phyloP scores from a whole-genome alignment of 2,113 vertebrate genomes.

The Sinocyclocheilus anshuiensis region DNA sequence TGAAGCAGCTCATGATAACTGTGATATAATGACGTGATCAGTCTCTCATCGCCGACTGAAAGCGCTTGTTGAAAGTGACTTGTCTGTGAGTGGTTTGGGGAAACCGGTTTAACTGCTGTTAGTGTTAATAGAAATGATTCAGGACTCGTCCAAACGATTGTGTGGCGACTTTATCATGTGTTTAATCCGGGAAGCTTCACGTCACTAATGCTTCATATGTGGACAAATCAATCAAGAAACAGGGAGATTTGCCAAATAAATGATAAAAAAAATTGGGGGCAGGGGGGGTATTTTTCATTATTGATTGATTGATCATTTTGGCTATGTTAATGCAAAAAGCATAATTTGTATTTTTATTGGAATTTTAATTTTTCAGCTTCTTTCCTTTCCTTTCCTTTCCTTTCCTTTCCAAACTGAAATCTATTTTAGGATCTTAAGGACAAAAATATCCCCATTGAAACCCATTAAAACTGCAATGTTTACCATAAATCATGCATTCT shows the following conservation, averaged over 20 bases:
- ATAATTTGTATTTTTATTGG: no score
- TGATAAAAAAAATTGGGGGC: not conserved
- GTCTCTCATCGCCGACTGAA: conserved; percentile 48
- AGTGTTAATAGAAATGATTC: conserved; percentile 2
- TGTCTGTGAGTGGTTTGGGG: not conserved
- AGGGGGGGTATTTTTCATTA: no score
- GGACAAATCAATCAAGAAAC: not conserved
- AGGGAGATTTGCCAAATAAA: not conserved
- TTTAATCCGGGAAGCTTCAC: not conserved
- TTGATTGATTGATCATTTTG: no score
- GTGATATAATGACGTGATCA: conserved; percentile 69
- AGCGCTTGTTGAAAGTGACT: conserved; percentile 31
- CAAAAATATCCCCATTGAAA: no score
- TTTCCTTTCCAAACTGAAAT: no score
- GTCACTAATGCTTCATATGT: not conserved
- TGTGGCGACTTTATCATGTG: not conserved
- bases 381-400: no score
- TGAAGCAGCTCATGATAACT: conserved; percentile 60
- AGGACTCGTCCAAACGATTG: not conserved
- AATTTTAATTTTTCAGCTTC: no score
- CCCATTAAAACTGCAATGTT: no score
- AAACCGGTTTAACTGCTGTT: not conserved
- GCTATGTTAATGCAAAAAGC: no score
- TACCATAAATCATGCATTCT: no score
- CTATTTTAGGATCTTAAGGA: no score